Evolutionary conservation across 2,888 invertebrate genomes (phyloP).

Genomic region (Notocelia uddmanniana): DNA sequence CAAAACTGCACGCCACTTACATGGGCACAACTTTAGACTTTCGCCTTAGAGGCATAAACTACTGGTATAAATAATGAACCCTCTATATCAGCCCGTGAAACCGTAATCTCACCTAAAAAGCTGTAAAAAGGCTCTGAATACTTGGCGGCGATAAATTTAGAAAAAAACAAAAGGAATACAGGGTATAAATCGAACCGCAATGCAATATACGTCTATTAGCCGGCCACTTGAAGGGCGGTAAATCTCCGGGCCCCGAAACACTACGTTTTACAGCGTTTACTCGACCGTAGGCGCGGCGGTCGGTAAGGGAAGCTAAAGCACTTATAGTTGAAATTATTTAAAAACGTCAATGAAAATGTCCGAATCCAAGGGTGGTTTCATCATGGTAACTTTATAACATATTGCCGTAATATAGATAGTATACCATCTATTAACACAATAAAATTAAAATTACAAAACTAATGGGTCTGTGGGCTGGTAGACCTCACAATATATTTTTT

Average conservation of each 20-base stretch:
- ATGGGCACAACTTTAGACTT: neutral
- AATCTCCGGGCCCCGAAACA: slow-evolving; percentile 75
- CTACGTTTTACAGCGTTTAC: slow-evolving; percentile 71
- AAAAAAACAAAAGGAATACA: slow-evolving; percentile 81
- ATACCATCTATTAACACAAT: no score
- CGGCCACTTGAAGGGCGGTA: slow-evolving; percentile 76
- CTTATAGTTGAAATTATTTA: no score
- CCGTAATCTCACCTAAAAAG: slow-evolving; percentile 61
- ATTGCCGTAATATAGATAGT: no score
- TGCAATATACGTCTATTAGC: slow-evolving; percentile 84
- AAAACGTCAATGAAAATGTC: no score
- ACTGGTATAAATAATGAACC: slow-evolving; percentile 36
- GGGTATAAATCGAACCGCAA: slow-evolving; percentile 79
- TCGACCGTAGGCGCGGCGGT: slow-evolving; percentile 45
- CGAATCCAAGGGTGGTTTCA: no score
- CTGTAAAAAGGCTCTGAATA: slow-evolving; percentile 62
- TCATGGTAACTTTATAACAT: no score
- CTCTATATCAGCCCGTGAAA: slow-evolving; percentile 50
- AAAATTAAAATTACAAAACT: no score
- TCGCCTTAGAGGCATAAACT: no score
- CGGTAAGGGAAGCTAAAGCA: slow-evolving; percentile 19
- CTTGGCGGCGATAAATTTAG: slow-evolving; percentile 70
- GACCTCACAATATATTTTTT: no score
- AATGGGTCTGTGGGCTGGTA: no score
- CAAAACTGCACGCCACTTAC: neutral